These are phyloP conservation scores for Synanthedon formicaeformis DNA, from an alignment of 2,888 invertebrate species.

Conservation along the genomic window DNA sequence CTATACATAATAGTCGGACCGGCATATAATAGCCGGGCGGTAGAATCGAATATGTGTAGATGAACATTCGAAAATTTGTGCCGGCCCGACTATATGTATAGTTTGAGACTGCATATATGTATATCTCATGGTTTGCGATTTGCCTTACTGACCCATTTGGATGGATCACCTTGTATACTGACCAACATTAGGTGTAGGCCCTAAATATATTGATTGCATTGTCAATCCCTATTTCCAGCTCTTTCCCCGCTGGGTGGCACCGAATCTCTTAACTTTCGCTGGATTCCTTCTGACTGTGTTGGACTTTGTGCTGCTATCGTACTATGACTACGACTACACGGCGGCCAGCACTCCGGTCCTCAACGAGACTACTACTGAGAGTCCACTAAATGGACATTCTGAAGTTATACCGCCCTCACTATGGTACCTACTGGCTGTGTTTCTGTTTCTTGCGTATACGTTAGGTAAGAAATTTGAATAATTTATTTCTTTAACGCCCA, in stretches of 20 bases:
- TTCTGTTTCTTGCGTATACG: slow-evolving; percentile 95
- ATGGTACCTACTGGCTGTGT: slow-evolving; percentile 87
- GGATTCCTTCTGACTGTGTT: slow-evolving; percentile 93
- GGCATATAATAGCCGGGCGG: no score
- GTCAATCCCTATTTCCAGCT: slow-evolving; percentile 69
- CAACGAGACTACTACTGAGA: slow-evolving; percentile 35
- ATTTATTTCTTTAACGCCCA: no score
- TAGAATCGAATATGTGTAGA: no score
- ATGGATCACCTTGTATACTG: no score
- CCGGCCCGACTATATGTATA: no score
- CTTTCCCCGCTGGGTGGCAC: slow-evolving; percentile 95
- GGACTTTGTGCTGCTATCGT: slow-evolving; percentile 86
- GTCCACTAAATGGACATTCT: slow-evolving; percentile 36
- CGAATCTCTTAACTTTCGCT: slow-evolving; percentile 93
- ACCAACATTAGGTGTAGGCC: no score
- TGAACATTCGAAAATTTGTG: no score
- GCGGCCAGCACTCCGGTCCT: slow-evolving; percentile 72
- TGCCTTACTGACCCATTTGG: no score
- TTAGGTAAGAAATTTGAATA: slow-evolving; percentile 75
- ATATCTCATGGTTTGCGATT: no score
- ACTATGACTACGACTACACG: slow-evolving; percentile 90
- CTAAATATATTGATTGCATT: no score
- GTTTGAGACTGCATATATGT: no score
- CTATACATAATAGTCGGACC: no score
- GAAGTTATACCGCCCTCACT: slow-evolving; percentile 82